phyloP scores from a whole-genome alignment of 2,888 invertebrate genomes.

The Glyphotaelius pellucidus region DNA sequence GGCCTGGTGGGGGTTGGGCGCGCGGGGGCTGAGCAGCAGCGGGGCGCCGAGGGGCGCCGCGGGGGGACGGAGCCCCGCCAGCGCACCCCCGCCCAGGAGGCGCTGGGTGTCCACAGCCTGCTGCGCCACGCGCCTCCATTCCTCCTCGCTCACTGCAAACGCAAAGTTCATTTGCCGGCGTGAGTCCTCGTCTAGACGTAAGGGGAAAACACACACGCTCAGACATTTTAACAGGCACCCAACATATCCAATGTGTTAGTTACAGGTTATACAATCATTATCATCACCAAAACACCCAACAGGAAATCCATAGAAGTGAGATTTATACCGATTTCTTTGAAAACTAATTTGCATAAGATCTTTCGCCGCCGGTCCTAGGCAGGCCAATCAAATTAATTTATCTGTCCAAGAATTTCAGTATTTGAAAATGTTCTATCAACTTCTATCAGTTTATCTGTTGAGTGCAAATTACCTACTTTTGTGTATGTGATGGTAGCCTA shows the following conservation, averaged over 20 bases:
- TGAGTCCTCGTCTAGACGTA: conserved; percentile 44
- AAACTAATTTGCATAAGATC: neutral
- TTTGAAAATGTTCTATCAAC: neutral
- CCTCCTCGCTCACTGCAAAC: conserved; percentile 87
- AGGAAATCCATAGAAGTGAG: neutral
- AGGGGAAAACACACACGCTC: conserved; percentile 50
- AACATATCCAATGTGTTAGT: neutral
- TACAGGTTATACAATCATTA: neutral
- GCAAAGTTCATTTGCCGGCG: conserved; percentile 52
- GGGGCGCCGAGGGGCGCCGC: conserved; percentile 93
- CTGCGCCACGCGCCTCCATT: conserved; percentile 89
- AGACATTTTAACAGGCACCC: conserved; percentile 43
- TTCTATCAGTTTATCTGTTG: too few relatives aligned
- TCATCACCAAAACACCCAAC: neutral
- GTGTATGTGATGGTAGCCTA: too few relatives aligned
- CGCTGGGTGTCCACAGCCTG: conserved; percentile 89
- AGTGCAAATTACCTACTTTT: too few relatives aligned
- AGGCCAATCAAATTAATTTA: too few relatives aligned
- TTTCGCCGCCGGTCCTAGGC: too few relatives aligned
- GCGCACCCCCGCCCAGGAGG: conserved; percentile 80
- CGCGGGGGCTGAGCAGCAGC: conserved; percentile 92
- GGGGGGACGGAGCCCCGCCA: conserved; percentile 80
- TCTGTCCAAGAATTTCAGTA: too few relatives aligned
- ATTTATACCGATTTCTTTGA: neutral
- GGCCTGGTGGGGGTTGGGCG: conserved; percentile 78